These are phyloP conservation scores for Tyria jacobaeae DNA, from an alignment of 2,888 invertebrate genomes.

Conservation along the genomic window DNA sequence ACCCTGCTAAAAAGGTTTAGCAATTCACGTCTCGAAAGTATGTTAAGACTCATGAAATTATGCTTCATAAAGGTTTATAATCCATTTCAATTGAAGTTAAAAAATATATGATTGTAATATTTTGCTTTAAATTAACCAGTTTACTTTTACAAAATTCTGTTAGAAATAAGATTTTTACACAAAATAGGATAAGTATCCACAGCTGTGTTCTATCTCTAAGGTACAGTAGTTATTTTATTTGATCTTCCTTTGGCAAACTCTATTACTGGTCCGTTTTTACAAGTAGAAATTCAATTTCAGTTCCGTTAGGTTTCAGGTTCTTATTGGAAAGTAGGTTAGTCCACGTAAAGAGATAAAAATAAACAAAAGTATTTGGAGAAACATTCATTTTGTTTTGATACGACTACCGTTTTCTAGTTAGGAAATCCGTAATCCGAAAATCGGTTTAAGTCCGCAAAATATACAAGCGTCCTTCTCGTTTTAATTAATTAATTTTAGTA, in stretches of 20 bases:
- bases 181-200: conserved; percentile 35
- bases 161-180: conserved; percentile 37
- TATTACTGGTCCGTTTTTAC: conserved; percentile 82
- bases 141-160: conserved; percentile 37
- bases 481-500: background rate
- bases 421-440: conserved; percentile 15
- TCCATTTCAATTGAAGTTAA: too few species aligned
- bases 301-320: conserved; percentile 69
- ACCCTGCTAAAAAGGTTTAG: too few species aligned
- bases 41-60: too few species aligned
- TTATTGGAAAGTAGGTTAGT: conserved; percentile 75
- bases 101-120: too few species aligned
- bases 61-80: background rate
- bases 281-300: conserved; percentile 80
- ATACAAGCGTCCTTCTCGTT: background rate
- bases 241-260: conserved; percentile 80
- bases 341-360: conserved; percentile 66
- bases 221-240: conserved; percentile 76
- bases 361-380: conserved; percentile 54
- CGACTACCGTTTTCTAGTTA: conserved; percentile 17
- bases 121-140: conserved; percentile 20
- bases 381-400: conserved; percentile 22
- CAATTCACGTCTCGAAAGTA: too few species aligned
- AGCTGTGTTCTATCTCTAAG: conserved; percentile 61
- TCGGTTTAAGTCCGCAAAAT: background rate